Evolutionary conservation across 1,140 invertebrate species (phyloP).

Genomic region (Brachionus manjavacas): DNA sequence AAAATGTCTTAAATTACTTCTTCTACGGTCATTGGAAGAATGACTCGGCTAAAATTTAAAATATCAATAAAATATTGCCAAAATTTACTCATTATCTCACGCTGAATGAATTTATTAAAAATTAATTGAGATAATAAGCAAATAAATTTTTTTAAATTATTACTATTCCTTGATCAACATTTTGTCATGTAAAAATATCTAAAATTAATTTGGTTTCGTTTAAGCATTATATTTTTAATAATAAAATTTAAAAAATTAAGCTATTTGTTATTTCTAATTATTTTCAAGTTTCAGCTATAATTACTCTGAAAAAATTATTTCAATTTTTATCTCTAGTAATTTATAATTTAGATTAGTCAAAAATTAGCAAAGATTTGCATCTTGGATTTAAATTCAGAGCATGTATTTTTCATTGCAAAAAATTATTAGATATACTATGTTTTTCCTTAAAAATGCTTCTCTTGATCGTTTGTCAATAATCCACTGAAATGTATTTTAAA

Average conservation of each 20-base stretch:
- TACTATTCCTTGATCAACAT: constrained; percentile 42
- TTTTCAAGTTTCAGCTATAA: neutral
- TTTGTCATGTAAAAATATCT: neutral
- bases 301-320: neutral
- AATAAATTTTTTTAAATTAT: neutral
- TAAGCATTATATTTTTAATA: no score
- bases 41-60: neutral
- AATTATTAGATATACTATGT: neutral
- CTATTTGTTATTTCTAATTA: neutral
- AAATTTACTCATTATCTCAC: neutral
- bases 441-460: no score
- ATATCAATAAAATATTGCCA: neutral
- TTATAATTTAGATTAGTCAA: neutral
- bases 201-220: neutral
- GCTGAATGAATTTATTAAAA: neutral
- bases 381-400: neutral
- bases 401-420: neutral
- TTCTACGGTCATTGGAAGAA: constrained; percentile 33
- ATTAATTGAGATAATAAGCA: neutral
- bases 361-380: constrained; percentile 3
- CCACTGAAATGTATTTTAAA: no score
- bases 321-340: neutral
- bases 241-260: no score
- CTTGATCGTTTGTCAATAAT: no score
- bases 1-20: constrained; percentile 52